phyloP scores from a whole-genome alignment of 2,888 invertebrate genomes.

The Alviniconcha strummeri region DNA sequence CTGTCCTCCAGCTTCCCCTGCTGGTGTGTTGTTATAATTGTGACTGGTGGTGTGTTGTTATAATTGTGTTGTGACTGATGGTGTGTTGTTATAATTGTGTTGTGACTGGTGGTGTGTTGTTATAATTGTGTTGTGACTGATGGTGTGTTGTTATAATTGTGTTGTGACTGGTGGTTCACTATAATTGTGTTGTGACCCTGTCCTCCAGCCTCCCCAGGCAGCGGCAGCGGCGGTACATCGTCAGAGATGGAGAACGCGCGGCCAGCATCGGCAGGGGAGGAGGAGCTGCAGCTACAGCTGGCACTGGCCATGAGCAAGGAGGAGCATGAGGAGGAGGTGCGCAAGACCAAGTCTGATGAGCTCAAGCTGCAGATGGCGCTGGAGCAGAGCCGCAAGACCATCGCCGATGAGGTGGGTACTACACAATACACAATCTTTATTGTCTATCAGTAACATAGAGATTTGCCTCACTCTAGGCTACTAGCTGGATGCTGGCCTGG shows the following conservation, averaged over 20 bases:
- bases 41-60: background rate
- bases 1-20: background rate
- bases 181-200: too few relatives aligned
- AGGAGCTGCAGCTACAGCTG: conserved; percentile 97
- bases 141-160: background rate
- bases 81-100: too few relatives aligned
- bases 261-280: conserved; percentile 97
- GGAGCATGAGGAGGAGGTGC: conserved; percentile 92
- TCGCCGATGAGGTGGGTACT: conserved; percentile 48
- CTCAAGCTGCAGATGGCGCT: conserved; percentile 76
- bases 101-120: too few relatives aligned
- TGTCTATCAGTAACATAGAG: too few relatives aligned
- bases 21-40: too few relatives aligned
- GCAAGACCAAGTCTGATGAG: conserved; percentile 41
- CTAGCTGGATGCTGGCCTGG: background rate
- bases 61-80: background rate
- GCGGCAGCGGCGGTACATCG: conserved; percentile 50
- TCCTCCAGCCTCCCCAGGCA: conserved; percentile 26
- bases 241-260: conserved; percentile 91
- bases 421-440: too few relatives aligned
- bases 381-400: conserved; percentile 82
- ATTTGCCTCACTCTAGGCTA: background rate
- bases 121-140: too few relatives aligned
- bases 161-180: background rate
- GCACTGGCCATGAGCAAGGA: conserved; percentile 99